A percentile compares a stretch with the other conserved stretches of the same genome.
phyloP scores from a whole-genome alignment of 2,797 vertebrate species.

The Taeniopygia guttata region DNA sequence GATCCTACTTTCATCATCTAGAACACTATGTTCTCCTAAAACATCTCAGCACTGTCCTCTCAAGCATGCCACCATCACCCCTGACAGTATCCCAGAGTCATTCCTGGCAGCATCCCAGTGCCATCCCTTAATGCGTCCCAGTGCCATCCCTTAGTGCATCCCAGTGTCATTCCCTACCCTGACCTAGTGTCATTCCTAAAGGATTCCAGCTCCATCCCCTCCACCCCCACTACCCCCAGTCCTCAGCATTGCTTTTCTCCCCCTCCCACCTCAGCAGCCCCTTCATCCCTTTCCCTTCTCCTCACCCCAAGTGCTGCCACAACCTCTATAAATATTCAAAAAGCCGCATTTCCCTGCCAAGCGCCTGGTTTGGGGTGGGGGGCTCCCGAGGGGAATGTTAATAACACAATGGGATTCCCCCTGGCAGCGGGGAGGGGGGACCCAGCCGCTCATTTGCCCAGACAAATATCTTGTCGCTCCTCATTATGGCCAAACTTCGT shows the following conservation, averaged over 20 bases:
- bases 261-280: neutral
- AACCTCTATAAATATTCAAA: slow-evolving; percentile 50
- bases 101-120: neutral
- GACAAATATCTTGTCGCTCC: neutral
- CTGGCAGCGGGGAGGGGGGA: neutral
- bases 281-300: neutral
- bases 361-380: neutral
- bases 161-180: rapidly evolving
- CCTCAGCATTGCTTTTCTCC: neutral
- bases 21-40: rapidly evolving
- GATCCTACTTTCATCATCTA: rapidly evolving
- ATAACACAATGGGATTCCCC: neutral
- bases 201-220: neutral
- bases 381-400: slow-evolving; percentile 18
- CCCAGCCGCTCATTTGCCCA: neutral
- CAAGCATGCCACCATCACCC: neutral
- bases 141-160: no score
- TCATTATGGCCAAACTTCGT: neutral
- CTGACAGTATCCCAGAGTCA: neutral
- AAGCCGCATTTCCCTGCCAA: neutral
- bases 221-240: neutral
- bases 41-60: neutral
- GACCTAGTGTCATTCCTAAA: neutral
- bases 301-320: neutral
- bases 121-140: no score